Evolutionary conservation across 2,888 invertebrate genomes (phyloP).

Genomic region (Stegophylla sp.): DNA sequence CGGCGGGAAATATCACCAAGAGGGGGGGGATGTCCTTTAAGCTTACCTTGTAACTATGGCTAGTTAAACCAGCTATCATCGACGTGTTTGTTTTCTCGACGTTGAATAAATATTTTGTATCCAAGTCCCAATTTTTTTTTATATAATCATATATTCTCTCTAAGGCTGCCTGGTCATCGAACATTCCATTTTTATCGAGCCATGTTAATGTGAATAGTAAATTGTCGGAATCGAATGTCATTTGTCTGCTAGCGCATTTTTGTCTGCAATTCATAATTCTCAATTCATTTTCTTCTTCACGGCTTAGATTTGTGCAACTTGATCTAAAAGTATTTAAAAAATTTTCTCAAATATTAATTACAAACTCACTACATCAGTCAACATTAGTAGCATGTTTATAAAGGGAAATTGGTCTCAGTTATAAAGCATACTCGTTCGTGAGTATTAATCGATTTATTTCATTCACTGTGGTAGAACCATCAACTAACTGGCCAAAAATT

Average conservation of each 20-base stretch:
- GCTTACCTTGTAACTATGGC: constrained; percentile 21
- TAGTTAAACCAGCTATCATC: neutral
- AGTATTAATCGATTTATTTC: too few species aligned
- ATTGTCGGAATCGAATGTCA: neutral
- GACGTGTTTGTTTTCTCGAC: neutral
- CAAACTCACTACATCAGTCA: too few species aligned
- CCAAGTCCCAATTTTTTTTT: constrained; percentile 25
- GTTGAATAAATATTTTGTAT: constrained; percentile 1
- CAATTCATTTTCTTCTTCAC: neutral
- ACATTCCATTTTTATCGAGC: constrained; percentile 4
- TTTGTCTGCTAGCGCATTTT: neutral
- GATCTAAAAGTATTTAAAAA: neutral
- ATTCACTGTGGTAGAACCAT: too few species aligned
- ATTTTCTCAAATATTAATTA: too few species aligned
- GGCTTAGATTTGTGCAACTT: neutral
- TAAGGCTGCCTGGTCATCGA: neutral
- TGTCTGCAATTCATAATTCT: neutral
- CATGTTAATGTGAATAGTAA: neutral
- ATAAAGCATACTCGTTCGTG: too few species aligned
- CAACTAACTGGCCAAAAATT: too few species aligned
- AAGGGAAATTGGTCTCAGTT: too few species aligned
- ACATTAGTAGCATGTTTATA: too few species aligned
- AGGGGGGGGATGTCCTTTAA: too few species aligned
- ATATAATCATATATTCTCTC: constrained; percentile 13
- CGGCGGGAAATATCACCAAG: too few species aligned